Evolutionary conservation across 2,113 vertebrate species (phyloP), one percentile per base, ranked within the genome.

Genomic region (Andinoacara biseriatus): DNA sequence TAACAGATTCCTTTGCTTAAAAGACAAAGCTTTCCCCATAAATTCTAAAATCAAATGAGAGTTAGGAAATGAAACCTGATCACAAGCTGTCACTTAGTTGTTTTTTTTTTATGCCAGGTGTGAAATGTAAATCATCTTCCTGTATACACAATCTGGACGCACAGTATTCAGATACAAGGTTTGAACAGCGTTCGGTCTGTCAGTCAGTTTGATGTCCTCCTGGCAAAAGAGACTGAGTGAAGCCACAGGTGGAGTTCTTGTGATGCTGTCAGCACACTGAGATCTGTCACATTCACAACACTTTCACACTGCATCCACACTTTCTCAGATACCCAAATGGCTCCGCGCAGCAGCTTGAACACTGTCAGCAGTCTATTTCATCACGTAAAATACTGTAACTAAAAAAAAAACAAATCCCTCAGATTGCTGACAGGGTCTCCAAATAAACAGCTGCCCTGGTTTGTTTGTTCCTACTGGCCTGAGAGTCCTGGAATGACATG

Each of bases 231-330:
- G 43, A 52, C 46, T 31, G 67, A 72, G 67, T 72, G 80, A 46
- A 33, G 83, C 74, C 74, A 49, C 82, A 58, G 74, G 81, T 46
- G 72, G 54, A 76, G 75, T 65, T 81, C 57, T 74, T 81, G 56
- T 59, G 89, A 88, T 84, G 87, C 87, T 89, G 87, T 89, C 81
- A 90, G 62, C 83, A 40, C 85, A 76, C 76, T 46, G 43, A 76
- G 77, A 76, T 76, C 79, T 78, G 81, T 76, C 89, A 79, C 84
- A 67, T 77, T 85, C 33, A 54, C 76, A 75, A 31, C 83, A 83
- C 87, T 76, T 90, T 88, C 84, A 86, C 90, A 87, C 87, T 85
- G 86, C 78, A 83, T 87, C 78, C 86, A 87, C 87, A 83, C 85
- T 86, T 80, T 83, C 87, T 90, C 86, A 77, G 80, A 85, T 83